Base-by-base conservation (phyloP, 37 sponge, comb jelly and placozoan genomes). In the Chondrilla cf. caribensis region DNA sequence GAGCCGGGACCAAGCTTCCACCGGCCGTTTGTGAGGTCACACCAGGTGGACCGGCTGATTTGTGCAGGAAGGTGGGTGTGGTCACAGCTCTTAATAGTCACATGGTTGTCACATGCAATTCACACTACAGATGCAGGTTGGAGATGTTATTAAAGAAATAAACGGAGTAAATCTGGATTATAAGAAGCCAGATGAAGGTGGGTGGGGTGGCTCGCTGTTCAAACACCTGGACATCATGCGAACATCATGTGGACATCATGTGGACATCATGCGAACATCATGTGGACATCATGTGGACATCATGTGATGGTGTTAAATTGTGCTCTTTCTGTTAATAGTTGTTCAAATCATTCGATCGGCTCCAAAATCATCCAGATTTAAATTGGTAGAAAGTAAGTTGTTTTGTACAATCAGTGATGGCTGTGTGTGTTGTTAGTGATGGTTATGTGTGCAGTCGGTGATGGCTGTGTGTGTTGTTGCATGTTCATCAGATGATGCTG, bases 1-100 rank as follows among this genome's bases (percentile, higher is more conserved):
- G 96, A 36, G 71, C 78, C 81, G 88, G 86, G 35, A 84, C 90
- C 18, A 87, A 87, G 39, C 85, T 90, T 37, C 96, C 96, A 70
- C 90, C 92, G 31, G 90, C 85, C 54, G 89, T 95, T 36, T 95
- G 93, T 68, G 89, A 90, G 60, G 81, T 95, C 17, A 87, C 91
- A 21, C 58, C 86, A n/a, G 85, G 84, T 8, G 88, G 90, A 31
- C 90, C 96, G 38, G 96, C 96, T 32, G 90, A 82, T 29, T 60
- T 44, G 29, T 70, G 81, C 22, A 77, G 64, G 1, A 22, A 68
- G 87, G 89, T 86, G 29, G 55, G 83, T 37, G 25, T 22, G 0
- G 39, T 65, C 67, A 31, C 32, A 32, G n/a, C 40, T 24, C 41
- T 40, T 31, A 8, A 38, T 31, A 9, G 6, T 32, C 42, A 35